Base-by-base conservation (phyloP, 2,113 vertebrate genomes). In the Anthoscopus minutus region DNA sequence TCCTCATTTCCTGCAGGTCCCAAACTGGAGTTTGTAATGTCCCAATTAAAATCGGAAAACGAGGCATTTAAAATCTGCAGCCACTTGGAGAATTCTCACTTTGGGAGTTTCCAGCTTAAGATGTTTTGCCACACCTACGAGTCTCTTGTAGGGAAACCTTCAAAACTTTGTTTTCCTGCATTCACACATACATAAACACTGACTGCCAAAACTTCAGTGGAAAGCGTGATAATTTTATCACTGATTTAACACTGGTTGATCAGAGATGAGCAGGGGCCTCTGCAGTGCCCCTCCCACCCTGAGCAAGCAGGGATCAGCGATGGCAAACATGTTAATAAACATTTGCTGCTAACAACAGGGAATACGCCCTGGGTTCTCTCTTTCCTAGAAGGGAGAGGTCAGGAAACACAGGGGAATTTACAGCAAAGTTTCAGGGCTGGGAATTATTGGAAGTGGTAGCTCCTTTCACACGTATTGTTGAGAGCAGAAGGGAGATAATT, bases 1-100 rank as follows among this genome's bases (percentile, higher is more conserved):
- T 89, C 79, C 92, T 96, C 80, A 70, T 84, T 88, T 96, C 85
- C 94, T 86, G 51, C 76, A 78, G 65, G 70, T 85, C 80, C 89
- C 88, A 86, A 45, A n/a, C 79, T 10, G 35, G 9, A 60, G 64
- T 10, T 24, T 78, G 44, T 1, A 23, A 31, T 30, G 78, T 83
- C 74, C 93, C 69, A 91, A 94, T 92, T 94, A 86, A 94, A 93
- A 90, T 0, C 1, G 4, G 50, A 92, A 89, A 94, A 70, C 3
- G 40, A 89, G 48, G 37, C 14, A 4, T 72, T 83, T 74, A 42
- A 93, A 92, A 56, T 7, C 62, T 2, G 3, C 62, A 73, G 31
- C 38, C 5, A 0, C 50, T 77, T 35, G 44, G 51, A 78, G 48
- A 92, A 40, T 38, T 2, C 24, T 81, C 24, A 7, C 37, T 89